Conservation (phyloP, 1,140 invertebrate species). For the Mamestra configurata region DNA sequence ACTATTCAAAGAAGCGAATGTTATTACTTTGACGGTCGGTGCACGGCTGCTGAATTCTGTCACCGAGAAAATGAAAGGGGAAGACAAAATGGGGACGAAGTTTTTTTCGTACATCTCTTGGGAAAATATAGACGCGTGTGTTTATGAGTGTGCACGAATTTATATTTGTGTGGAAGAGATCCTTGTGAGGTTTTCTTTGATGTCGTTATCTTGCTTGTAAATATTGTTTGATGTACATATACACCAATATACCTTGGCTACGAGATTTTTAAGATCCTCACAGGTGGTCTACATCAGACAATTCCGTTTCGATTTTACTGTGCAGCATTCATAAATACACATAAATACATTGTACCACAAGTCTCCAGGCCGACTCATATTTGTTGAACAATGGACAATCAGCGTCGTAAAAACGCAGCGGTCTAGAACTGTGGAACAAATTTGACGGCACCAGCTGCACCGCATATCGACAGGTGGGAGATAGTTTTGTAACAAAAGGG, state of each 20-base stretch:
- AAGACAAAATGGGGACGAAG: neutral
- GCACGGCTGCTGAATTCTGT: neutral
- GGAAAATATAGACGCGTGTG: neutral
- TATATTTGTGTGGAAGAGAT: neutral
- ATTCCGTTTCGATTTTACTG: too few relatives aligned
- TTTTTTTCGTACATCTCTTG: neutral
- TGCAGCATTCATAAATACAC: neutral
- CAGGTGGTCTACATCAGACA: neutral
- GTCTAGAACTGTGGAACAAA: neutral
- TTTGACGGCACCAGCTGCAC: slow-evolving; percentile 1
- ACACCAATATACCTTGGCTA: too few relatives aligned
- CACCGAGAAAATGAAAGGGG: slow-evolving; percentile 6
- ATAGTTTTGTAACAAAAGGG: neutral
- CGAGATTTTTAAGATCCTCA: neutral
- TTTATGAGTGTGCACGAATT: neutral
- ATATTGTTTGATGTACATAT: too few relatives aligned
- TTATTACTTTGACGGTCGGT: slow-evolving; percentile 34
- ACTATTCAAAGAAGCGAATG: slow-evolving; percentile 21
- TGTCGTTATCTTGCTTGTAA: neutral
- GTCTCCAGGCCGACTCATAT: neutral
- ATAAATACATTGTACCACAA: too few relatives aligned
- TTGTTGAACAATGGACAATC: slow-evolving; percentile 30
- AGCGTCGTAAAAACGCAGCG: slow-evolving; percentile 18
- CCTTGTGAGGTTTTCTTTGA: too few relatives aligned
- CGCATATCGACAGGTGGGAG: neutral